phyloP scores from a whole-genome alignment of 2,113 vertebrate genomes.

The Enhydra lutris region DNA sequence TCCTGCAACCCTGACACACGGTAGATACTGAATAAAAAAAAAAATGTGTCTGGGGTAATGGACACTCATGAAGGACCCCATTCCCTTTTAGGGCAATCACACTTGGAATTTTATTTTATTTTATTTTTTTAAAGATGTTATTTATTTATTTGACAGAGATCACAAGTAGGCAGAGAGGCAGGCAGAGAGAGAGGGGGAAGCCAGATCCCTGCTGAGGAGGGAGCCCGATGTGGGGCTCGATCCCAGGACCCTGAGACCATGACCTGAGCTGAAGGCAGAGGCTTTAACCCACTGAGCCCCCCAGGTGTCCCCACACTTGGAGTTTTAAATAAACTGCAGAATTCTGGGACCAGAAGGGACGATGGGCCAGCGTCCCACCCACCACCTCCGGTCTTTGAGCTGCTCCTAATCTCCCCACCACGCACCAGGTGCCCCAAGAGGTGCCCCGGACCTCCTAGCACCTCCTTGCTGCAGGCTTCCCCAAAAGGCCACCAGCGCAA shows the following conservation, averaged over 20 bases:
- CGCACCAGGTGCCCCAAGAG: accelerated
- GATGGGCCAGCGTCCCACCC: accelerated
- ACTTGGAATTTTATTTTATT: background rate
- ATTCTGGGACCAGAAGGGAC: background rate
- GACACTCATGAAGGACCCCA: background rate
- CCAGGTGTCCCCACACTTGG: background rate
- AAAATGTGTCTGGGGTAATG: accelerated
- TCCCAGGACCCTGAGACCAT: too few species aligned
- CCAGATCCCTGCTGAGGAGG: too few species aligned
- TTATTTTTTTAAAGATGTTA: too few species aligned
- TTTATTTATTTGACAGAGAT: too few species aligned
- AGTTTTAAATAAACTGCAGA: background rate
- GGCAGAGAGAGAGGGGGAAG: too few species aligned
- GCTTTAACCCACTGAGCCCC: too few species aligned
- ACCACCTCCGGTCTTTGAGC: background rate
- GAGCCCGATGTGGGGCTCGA: too few species aligned
- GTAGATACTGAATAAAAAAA: background rate
- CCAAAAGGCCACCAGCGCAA: background rate
- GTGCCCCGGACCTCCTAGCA: accelerated
- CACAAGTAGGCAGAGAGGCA: too few species aligned
- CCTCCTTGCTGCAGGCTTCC: background rate
- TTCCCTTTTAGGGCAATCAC: background rate
- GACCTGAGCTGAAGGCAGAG: too few species aligned
- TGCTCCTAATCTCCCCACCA: too few species aligned
- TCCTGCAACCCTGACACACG: accelerated